Base-by-base conservation (phyloP, 2,888 invertebrate species). In the Acronicta alni region DNA sequence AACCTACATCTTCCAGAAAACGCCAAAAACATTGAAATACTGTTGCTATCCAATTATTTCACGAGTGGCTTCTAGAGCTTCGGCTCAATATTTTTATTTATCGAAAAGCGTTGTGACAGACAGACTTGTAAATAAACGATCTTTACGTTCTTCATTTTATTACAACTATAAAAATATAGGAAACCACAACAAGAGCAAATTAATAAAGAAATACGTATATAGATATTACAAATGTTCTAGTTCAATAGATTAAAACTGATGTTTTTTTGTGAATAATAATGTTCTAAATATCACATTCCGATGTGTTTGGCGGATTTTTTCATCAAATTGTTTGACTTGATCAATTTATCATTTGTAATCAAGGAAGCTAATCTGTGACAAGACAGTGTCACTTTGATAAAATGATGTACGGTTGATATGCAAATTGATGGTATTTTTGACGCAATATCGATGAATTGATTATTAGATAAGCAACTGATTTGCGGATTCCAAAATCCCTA, bases 201-300 rank as follows among this genome's bases (percentile, higher is more conserved):
- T n/a, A n/a, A n/a, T n/a, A n/a, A n/a, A n/a, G n/a, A n/a, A n/a
- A n/a, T n/a, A n/a, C n/a, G n/a, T n/a, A n/a, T n/a, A n/a, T n/a
- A n/a, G n/a, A n/a, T n/a, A n/a, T n/a, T n/a, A n/a, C n/a, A n/a
- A n/a, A n/a, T n/a, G n/a, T n/a, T n/a, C n/a, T n/a, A n/a, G n/a
- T n/a, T n/a, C n/a, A n/a, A n/a, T n/a, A n/a, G n/a, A n/a, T n/a
- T n/a, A n/a, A n/a, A n/a, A n/a, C n/a, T n/a, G n/a, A 42, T 15
- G 23, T 56, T 51, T n/a, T 55, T 62, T 59, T 65, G 56, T 67
- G 57, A 72, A 75, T 74, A 67, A 67, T 70, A 56, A 68, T 66
- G 66, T 69, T 70, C 60, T 42, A 74, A 80, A 77, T 77, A 79
- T 66, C 72, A 79, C 54, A 80, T 80, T 78, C 72, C 67, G 15